These are phyloP conservation scores for Xylota sylvarum DNA, from an alignment of 2,888 invertebrate genomes.

Conservation along the genomic window DNA sequence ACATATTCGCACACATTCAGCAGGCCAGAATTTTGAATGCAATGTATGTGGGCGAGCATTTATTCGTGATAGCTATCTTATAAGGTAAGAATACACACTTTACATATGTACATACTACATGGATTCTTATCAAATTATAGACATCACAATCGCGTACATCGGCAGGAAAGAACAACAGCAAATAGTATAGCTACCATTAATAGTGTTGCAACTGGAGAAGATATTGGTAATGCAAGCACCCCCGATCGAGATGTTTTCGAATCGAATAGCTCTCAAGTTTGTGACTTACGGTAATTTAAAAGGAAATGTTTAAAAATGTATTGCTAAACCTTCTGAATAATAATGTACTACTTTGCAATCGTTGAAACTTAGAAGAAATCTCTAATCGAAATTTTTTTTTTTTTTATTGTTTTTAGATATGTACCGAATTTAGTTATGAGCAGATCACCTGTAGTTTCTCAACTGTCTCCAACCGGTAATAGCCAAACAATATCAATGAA, in stretches of 20 bases:
- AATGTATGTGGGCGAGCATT: slow-evolving; percentile 91
- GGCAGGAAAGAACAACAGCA: slow-evolving; percentile 87
- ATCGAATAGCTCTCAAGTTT: slow-evolving; percentile 79
- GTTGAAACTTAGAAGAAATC: no score
- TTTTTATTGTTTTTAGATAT: slow-evolving; percentile 75
- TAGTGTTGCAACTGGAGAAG: slow-evolving; percentile 84
- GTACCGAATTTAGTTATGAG: slow-evolving; percentile 79
- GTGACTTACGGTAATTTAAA: slow-evolving; percentile 78
- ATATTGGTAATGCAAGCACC: slow-evolving; percentile 77
- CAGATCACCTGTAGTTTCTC: slow-evolving; percentile 78
- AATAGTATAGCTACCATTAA: slow-evolving; percentile 86
- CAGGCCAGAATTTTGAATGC: slow-evolving; percentile 90
- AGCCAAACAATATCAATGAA: slow-evolving; percentile 75
- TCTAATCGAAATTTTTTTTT: not conserved
- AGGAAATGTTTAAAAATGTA: no score
- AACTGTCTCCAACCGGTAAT: slow-evolving; percentile 78
- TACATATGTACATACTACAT: no score
- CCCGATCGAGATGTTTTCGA: slow-evolving; percentile 79
- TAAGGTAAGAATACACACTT: slow-evolving; percentile 85
- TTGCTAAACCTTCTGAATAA: no score
- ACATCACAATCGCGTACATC: slow-evolving; percentile 91
- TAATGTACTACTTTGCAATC: no score
- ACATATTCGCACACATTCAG: slow-evolving; percentile 91
- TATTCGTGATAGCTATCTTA: slow-evolving; percentile 91
- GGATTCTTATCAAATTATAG: slow-evolving; percentile 83